phyloP scores from a whole-genome alignment of 1,140 invertebrate genomes.

The Dryas iulia region DNA sequence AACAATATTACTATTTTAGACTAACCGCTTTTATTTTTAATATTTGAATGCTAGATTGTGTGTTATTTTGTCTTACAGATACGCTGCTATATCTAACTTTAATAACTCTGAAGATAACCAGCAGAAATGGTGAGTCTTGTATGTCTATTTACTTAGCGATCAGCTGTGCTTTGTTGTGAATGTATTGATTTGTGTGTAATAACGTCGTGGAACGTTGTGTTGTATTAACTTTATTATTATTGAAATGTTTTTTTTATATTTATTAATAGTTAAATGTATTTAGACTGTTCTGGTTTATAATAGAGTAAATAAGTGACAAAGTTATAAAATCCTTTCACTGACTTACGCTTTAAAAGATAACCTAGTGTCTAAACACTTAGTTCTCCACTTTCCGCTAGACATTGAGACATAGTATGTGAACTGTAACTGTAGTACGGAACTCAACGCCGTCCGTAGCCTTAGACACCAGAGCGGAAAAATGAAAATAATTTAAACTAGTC shows the following conservation, averaged over 20 bases:
- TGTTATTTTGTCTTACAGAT: constrained; percentile 74
- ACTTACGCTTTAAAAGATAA: too few relatives aligned
- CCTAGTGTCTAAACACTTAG: too few relatives aligned
- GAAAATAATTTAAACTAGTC: too few relatives aligned
- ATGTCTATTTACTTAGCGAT: constrained; percentile 42
- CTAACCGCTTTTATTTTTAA: constrained; percentile 35
- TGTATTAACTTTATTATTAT: neutral
- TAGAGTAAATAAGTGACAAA: too few relatives aligned
- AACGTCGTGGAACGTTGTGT: neutral
- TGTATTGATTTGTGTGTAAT: constrained; percentile 56
- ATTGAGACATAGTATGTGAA: too few relatives aligned
- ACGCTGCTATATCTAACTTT: constrained; percentile 74
- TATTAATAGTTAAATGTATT: neutral
- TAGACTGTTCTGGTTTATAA: too few relatives aligned
- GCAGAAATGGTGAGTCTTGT: constrained; percentile 69
- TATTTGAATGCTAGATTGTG: constrained; percentile 46
- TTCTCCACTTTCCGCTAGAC: too few relatives aligned
- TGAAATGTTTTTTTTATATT: neutral
- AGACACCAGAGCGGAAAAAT: too few relatives aligned
- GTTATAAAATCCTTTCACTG: too few relatives aligned
- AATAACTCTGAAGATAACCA: constrained; percentile 68
- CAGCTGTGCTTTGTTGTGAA: constrained; percentile 65
- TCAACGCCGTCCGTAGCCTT: too few relatives aligned
- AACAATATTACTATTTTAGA: constrained; percentile 49
- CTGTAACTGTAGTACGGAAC: too few relatives aligned